Evolutionary conservation across 2,113 vertebrate species (phyloP), one percentile per base, ranked within the genome.

Genomic region (Brachyhypopomus gauderio): DNA sequence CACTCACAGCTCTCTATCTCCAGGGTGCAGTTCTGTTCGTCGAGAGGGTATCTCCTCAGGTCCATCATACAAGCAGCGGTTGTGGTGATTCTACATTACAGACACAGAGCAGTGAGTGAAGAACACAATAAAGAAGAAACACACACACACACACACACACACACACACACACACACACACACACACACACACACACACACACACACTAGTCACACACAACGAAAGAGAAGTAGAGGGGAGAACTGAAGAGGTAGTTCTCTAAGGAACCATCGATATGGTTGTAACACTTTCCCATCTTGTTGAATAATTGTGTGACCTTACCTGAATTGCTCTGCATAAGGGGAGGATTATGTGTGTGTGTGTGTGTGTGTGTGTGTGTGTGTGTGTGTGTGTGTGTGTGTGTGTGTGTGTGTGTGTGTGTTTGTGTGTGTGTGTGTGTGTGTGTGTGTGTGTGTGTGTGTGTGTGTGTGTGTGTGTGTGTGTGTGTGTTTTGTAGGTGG

Each of bases 31-130:
- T 99, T 99, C 88, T 95, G 94, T 41, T 95, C 94, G 34, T 95
- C 98, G 92, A 99, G 87, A 0, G 98, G 98, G 85, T 99, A 99
- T 84, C 97, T 94, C 89, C 98, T 93, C 88, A 99, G 93, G 85
- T 99, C 98, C 98, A 99, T 99, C 98, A 99, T 99, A 85, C 98
- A 99, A 16, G 98, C 98, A 16, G 98, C 98, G 0, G 97, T 99
- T 0, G 97, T 99, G 25, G 98, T 99, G 92, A 99, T 99, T 92
- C 98, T 99, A 89, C 85, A 94, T 90, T 11, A 19, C 7, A 73
- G 60, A 78, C 55, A 62, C 25, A 74, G 20, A n/a, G 12, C 12
- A 4, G 36, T 69, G 6, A 69, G 7, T 41, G 20, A 12, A n/a
- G 30, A 70, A 70, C 19, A 70, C 66, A 69, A 36, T 1, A 25